Evolutionary conservation across 92 coral and sea anemone species (phyloP).

Genomic region (Zoanthus sansibaricus): DNA sequence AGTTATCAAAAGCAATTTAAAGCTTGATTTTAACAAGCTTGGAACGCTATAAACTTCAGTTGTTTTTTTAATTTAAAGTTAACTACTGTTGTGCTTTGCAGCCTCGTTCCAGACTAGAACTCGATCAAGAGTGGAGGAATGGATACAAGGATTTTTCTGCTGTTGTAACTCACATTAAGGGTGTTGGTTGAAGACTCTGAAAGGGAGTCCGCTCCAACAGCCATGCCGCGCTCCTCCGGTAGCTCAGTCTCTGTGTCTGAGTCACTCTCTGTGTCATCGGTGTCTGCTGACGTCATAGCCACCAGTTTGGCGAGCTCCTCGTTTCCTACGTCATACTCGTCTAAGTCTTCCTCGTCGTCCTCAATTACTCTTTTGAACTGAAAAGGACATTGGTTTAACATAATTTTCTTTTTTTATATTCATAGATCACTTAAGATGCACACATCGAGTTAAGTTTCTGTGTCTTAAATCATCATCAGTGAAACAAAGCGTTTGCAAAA

Average conservation of each 20-base stretch:
- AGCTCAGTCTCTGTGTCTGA: slow-evolving; percentile 78
- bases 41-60: too few species aligned
- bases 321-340: slow-evolving; percentile 91
- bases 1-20: not conserved
- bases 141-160: too few species aligned
- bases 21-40: not conserved
- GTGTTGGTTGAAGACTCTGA: slow-evolving; percentile 77
- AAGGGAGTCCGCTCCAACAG: slow-evolving; percentile 86
- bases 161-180: slow-evolving; percentile 42
- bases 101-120: too few species aligned
- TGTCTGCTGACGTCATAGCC: slow-evolving; percentile 92
- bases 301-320: slow-evolving; percentile 94
- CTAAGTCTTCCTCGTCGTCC: slow-evolving; percentile 91
- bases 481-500: too few species aligned
- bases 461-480: too few species aligned
- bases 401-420: too few species aligned
- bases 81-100: too few species aligned
- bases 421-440: too few species aligned
- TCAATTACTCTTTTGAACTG: slow-evolving; percentile 86
- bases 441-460: too few species aligned
- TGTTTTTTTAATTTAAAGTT: too few species aligned
- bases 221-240: slow-evolving; percentile 73
- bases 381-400: not conserved
- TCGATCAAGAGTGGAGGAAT: too few species aligned
- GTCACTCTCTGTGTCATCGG: slow-evolving; percentile 78